These are phyloP conservation scores for Galeopsomyia nigrocyanea DNA, from an alignment of 2,888 invertebrate genomes.

Conservation along the genomic window DNA sequence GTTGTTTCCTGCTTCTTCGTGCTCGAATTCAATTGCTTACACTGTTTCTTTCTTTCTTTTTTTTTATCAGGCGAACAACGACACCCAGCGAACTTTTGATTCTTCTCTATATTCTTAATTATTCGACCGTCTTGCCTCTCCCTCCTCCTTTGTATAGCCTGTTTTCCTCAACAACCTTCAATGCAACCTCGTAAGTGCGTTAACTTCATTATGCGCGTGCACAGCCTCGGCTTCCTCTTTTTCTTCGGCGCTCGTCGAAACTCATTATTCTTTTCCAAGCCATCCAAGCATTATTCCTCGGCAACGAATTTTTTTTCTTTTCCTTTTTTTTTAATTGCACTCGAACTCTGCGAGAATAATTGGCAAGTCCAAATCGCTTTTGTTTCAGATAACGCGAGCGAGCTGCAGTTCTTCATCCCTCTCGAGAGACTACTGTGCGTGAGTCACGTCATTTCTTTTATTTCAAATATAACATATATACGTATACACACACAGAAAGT, in stretches of 20 bases:
- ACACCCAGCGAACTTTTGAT: not conserved
- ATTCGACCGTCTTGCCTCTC: too few species aligned
- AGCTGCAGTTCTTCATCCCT: conserved; percentile 1
- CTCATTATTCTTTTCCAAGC: too few species aligned
- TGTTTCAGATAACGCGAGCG: conserved; percentile 36
- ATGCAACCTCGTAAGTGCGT: too few species aligned
- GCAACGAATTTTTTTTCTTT: not conserved
- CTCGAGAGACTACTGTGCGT: too few species aligned
- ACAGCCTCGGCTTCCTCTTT: conserved; percentile 4
- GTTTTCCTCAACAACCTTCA: too few species aligned
- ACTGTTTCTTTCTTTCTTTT: not conserved
- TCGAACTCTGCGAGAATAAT: not conserved
- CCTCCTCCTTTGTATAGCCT: too few species aligned
- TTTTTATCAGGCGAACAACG: too few species aligned
- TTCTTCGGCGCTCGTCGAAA: not conserved
- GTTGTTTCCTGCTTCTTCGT: not conserved
- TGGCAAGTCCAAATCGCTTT: conserved; percentile 23
- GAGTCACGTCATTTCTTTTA: too few species aligned
- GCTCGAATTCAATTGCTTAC: conserved; percentile 34
- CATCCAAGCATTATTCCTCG: too few species aligned
- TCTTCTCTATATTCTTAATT: not conserved
- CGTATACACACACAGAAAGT: conserved; percentile 2
- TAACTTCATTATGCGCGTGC: conserved; percentile 1
- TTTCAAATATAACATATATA: too few species aligned
- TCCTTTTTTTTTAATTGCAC: not conserved